Evolutionary conservation across 2,888 invertebrate genomes (phyloP), one percentile per base, ranked within the genome.

Genomic region (Scaptodrosophila latifasciaeformis): DNA sequence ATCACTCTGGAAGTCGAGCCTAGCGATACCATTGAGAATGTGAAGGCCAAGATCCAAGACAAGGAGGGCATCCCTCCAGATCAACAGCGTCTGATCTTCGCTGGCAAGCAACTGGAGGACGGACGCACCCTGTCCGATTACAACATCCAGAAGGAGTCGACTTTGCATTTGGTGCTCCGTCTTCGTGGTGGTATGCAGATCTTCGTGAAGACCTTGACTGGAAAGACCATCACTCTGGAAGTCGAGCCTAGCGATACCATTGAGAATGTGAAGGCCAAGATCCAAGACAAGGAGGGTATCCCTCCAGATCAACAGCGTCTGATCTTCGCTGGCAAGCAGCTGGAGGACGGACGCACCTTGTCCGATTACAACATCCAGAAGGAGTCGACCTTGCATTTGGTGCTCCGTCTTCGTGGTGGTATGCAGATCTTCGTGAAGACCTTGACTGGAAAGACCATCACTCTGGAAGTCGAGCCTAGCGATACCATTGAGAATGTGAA

Each of bases 41-140:
- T 81, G 0, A 81, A 81, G 46, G 81, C 81, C 1, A 81, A 81
- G 34, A 81, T 81, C 1, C 81, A 81, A 0, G 81, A 81, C 9
- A 81, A 81, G 64, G 81, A 81, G 42, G 81, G 81, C 13, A 81
- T 81, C 2, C 81, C 81, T 1, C 81, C 81, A 80, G 81, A 81
- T 15, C 81, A 81, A 48, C 81, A 81, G 49, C 80, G 81, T 67
- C 43, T 81, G 12, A 81, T 81, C 34, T 82, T 81, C 4, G 81
- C 81, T 1, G 81, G 81, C 2, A 81, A 81, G 48, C 81, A 81
- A n/a, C 27, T 81, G n/a, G 81, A 81, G 1, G 81, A 81, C 43
- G 81, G 82, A 0, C 81, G 81, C 0, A 81, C 81, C 0, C 21
- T 81, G 18, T 82, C 82, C 0, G 81, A 82, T 1, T 81, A 81